Evolutionary conservation across 2,888 invertebrate genomes (phyloP).

Genomic region (Drosophila cognata): DNA sequence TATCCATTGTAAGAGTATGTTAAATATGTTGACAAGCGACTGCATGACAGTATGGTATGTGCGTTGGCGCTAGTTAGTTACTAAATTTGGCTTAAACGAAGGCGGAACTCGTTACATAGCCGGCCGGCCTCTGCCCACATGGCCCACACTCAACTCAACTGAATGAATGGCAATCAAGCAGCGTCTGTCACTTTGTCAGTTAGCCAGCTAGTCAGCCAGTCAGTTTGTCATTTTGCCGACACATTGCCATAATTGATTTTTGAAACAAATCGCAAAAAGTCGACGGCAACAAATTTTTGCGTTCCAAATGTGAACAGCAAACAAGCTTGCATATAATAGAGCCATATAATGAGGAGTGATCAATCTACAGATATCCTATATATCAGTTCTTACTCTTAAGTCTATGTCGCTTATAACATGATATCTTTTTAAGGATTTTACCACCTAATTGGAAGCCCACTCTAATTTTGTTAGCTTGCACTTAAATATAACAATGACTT

Average conservation of each 20-base stretch:
- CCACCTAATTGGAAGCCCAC: background rate
- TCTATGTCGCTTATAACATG: background rate
- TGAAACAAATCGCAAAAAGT: constrained; percentile 58
- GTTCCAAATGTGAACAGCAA: constrained; percentile 53
- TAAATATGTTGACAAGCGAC: constrained; percentile 8
- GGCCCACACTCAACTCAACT: constrained; percentile 58
- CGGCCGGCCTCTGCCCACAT: constrained; percentile 77
- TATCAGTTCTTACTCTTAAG: background rate
- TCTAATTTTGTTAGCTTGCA: background rate
- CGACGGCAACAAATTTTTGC: constrained; percentile 76
- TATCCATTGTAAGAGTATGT: background rate
- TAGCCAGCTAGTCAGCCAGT: background rate
- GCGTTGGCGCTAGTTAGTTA: constrained; percentile 75
- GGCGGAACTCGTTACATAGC: constrained; percentile 81
- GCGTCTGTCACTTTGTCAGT: constrained; percentile 31
- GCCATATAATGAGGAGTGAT: background rate
- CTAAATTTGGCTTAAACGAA: constrained; percentile 81
- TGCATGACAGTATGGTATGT: constrained; percentile 34
- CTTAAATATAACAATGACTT: background rate
- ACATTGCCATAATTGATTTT: constrained; percentile 78
- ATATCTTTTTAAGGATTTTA: background rate
- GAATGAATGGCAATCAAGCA: constrained; percentile 68
- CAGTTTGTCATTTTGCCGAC: constrained; percentile 26
- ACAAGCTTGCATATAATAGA: constrained; percentile 7
- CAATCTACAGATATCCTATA: constrained; percentile 1